phyloP scores from a whole-genome alignment of 2,797 vertebrate species.

The Myiotriccus ornatus region DNA sequence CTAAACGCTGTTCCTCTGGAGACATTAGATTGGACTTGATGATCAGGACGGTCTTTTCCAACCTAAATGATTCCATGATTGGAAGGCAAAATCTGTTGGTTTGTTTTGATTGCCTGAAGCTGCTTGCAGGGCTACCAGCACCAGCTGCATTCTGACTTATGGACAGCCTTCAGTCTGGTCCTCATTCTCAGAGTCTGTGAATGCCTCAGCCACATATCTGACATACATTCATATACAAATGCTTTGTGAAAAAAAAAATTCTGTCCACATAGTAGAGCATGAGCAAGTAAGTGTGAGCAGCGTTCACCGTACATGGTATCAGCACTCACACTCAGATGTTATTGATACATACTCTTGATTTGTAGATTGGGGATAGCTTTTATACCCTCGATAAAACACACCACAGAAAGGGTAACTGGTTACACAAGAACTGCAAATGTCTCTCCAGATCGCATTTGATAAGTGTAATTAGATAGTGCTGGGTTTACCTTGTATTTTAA shows the following conservation, averaged over 20 bases:
- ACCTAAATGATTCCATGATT: background rate
- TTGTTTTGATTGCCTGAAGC: background rate
- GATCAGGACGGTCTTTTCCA: background rate
- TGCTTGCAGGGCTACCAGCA: background rate
- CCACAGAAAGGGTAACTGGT: background rate
- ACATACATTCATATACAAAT: rapidly evolving
- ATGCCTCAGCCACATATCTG: background rate
- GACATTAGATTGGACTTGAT: background rate
- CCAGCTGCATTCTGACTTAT: background rate
- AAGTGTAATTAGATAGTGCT: background rate
- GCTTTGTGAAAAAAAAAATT: background rate
- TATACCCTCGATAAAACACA: background rate
- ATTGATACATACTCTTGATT: background rate
- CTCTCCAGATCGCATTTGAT: background rate
- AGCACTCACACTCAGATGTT: background rate
- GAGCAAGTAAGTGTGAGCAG: background rate
- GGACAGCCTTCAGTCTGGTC: background rate
- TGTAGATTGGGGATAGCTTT: background rate
- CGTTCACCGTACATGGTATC: background rate
- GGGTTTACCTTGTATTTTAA: background rate
- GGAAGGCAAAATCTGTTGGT: background rate
- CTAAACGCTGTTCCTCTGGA: background rate
- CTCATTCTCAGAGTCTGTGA: background rate
- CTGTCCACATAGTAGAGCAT: background rate
- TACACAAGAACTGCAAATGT: background rate